These are phyloP conservation scores for Chaitophorus viminalis DNA, from an alignment of 2,888 invertebrate genomes.

Conservation along the genomic window DNA sequence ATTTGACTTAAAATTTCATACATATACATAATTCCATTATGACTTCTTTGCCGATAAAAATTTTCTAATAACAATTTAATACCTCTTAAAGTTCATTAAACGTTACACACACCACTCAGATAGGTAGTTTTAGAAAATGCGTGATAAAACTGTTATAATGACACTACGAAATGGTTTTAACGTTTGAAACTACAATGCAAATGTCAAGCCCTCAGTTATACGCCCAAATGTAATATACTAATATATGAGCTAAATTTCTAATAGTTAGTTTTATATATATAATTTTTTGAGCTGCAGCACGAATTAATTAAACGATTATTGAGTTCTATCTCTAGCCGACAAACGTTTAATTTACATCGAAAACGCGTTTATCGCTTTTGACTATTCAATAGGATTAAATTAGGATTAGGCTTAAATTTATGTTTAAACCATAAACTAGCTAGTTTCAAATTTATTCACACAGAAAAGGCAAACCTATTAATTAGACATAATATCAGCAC, in stretches of 20 bases:
- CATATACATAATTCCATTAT: no score
- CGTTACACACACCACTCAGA: not conserved
- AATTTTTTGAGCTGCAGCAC: slow-evolving; percentile 1
- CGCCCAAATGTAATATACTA: no score
- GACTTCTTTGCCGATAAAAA: no score
- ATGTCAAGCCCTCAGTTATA: not conserved
- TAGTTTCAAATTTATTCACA: no score
- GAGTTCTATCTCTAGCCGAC: not conserved
- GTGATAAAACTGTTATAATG: not conserved
- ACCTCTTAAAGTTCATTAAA: not conserved
- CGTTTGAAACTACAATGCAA: not conserved
- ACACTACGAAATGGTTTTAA: not conserved
- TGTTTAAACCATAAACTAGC: no score
- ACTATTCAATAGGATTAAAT: not conserved
- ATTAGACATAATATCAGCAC: no score
- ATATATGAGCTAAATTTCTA: not conserved
- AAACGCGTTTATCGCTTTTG: slow-evolving; percentile 17
- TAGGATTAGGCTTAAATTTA: no score
- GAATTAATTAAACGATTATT: slow-evolving; percentile 29
- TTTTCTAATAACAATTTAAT: not conserved
- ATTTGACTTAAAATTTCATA: no score
- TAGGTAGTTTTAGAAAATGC: not conserved
- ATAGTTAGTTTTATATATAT: not conserved
- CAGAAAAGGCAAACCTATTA: no score
- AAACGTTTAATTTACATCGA: slow-evolving; percentile 30